A percentile compares a stretch with the other conserved stretches of the same genome.
Evolutionary conservation across 2,888 invertebrate species (phyloP).

Genomic region (Enoplolaimus lenunculus): DNA sequence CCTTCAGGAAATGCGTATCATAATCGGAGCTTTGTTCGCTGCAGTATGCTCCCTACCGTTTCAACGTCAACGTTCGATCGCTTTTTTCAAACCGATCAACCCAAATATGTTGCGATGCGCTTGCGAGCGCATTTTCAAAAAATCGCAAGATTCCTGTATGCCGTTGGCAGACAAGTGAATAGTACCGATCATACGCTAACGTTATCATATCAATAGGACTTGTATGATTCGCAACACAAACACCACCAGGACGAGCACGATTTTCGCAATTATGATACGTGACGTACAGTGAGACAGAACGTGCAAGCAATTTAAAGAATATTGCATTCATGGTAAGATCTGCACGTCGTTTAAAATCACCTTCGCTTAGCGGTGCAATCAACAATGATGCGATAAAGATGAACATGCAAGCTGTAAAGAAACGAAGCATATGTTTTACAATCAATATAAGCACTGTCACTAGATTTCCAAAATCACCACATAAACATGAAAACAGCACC

Average conservation of each 20-base stretch:
- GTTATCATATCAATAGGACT: constrained; percentile 15
- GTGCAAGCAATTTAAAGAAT: constrained; percentile 2
- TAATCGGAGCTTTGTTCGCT: constrained; percentile 8
- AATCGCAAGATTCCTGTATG: neutral
- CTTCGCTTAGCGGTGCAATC: neutral
- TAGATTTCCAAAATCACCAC: too few relatives aligned
- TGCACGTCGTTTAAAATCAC: neutral
- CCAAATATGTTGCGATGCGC: constrained; percentile 3
- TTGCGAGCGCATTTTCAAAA: neutral
- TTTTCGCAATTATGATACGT: neutral
- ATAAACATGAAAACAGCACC: too few relatives aligned
- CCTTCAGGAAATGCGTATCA: constrained; percentile 12
- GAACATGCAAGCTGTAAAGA: neutral
- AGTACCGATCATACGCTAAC: neutral
- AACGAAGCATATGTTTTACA: too few relatives aligned
- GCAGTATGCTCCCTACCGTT: constrained; percentile 17
- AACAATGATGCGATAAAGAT: neutral
- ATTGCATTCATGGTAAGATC: constrained; percentile 12
- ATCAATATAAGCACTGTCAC: too few relatives aligned
- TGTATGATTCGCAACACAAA: constrained; percentile 15
- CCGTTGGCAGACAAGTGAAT: constrained; percentile 11
- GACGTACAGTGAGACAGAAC: constrained; percentile 1
- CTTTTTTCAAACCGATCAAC: constrained; percentile 11
- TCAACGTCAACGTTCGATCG: constrained; percentile 36
- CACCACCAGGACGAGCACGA: constrained; percentile 26